These are phyloP conservation scores for Drosophila glabriapex DNA, from an alignment of 2,888 invertebrate genomes.

Conservation along the genomic window DNA sequence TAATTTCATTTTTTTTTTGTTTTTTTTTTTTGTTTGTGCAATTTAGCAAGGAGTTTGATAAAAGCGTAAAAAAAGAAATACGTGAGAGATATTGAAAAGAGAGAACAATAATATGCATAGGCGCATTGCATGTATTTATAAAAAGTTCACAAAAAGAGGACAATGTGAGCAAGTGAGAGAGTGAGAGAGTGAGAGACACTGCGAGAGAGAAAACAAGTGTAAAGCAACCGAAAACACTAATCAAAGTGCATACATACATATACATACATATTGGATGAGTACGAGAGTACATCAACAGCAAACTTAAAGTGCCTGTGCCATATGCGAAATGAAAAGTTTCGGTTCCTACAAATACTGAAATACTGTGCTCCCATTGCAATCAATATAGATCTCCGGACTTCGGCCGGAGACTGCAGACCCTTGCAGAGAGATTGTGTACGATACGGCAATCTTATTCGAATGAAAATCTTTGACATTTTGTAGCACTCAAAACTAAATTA, in stretches of 20 bases:
- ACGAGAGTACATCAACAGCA: conserved; percentile 5
- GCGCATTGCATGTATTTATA: conserved; percentile 16
- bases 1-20: not conserved
- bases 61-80: conserved; percentile 40
- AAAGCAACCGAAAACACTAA: conserved; percentile 34
- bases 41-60: conserved; percentile 31
- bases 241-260: conserved; percentile 3
- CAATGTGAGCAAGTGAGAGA: conserved; percentile 31
- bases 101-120: conserved; percentile 21
- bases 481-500: not conserved
- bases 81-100: conserved; percentile 37
- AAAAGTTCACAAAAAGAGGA: conserved; percentile 6
- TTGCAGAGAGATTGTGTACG: conserved; percentile 4
- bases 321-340: not conserved
- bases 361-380: conserved; percentile 10
- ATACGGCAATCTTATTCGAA: not conserved
- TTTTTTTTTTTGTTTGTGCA: conserved; percentile 31
- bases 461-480: not conserved
- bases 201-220: conserved; percentile 16
- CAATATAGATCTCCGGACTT: not conserved
- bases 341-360: conserved; percentile 2
- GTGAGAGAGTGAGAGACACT: conserved; percentile 16
- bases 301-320: conserved; percentile 38
- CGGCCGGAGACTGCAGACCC: conserved; percentile 4
- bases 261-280: conserved; percentile 3